Evolutionary conservation across 2,113 vertebrate genomes (phyloP), one percentile per base, ranked within the genome.

Genomic region (Paralichthys olivaceus): DNA sequence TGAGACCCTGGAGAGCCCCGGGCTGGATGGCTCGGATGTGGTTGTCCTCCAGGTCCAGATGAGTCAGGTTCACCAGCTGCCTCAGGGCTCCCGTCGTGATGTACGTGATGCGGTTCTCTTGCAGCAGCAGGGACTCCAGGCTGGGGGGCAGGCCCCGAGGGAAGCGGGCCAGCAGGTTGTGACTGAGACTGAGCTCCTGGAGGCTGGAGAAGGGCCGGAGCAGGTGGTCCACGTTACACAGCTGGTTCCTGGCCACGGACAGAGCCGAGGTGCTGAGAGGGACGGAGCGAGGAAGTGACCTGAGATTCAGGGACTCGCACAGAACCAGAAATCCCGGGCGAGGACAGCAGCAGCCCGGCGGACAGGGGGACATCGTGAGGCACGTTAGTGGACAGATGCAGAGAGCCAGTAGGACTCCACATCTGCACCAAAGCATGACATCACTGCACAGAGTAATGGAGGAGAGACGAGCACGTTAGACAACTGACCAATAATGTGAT

Each of bases 41-140:
- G 70, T 95, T 95, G 66, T 93, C 88, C 71, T 94, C 91, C 65
- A 95, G 80, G 64, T 94, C 93, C 47, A 95, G 86, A 11, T 79
- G 90, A 17, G 93, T 94, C 17, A 95, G 91, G 86, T 95, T 95
- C 13, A 87, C 77, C 60, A 95, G 88, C 23, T 93, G 87, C 59
- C 92, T 85, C 71, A 95, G 72, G 37, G 80, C 81, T 0, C 93
- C 93, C 0, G 88, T 55, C 2, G 93, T 95, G 84, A 95, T 94
- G 55, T 92, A 94, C n/a, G 93, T 93, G 80, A 95, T 94, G 60
- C 82, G 91, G 88, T 95, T 95, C 62, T 94, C 90, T 32, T 91
- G 93, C 69, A 95, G 90, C 79, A 89, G 91, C 64, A 95, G 91
- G 66, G 85, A 90, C 88, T 93, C 89, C 82, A 95, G 88, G 75